These are phyloP conservation scores for Apantesis nais DNA, from an alignment of 2,888 invertebrate genomes.

Conservation along the genomic window DNA sequence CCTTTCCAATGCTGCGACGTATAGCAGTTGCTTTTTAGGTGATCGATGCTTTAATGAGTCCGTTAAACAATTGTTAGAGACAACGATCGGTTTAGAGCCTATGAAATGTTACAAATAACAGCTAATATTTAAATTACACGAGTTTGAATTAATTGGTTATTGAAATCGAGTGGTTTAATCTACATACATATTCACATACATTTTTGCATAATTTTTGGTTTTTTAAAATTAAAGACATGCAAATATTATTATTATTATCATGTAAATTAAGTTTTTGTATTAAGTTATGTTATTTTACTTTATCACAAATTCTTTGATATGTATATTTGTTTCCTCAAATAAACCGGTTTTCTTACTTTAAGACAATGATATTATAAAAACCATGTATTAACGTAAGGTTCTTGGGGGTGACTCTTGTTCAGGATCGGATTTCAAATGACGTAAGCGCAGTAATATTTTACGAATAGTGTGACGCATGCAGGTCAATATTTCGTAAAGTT, in stretches of 20 bases:
- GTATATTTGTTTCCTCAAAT: neutral
- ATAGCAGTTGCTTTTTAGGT: slow-evolving; percentile 61
- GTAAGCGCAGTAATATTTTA: neutral
- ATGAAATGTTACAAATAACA: neutral
- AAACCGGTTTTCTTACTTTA: neutral
- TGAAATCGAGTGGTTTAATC: neutral
- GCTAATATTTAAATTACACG: neutral
- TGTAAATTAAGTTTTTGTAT: neutral
- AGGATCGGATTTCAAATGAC: neutral
- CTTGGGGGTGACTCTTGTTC: too few relatives aligned
- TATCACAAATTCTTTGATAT: neutral
- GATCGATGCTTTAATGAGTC: slow-evolving; percentile 42
- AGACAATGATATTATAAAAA: neutral
- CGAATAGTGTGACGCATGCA: neutral
- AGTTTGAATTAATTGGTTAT: neutral
- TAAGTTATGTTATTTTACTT: neutral
- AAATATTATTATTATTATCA: neutral
- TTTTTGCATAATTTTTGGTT: neutral
- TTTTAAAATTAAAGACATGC: neutral
- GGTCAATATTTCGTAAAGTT: too few relatives aligned
- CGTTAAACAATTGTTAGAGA: slow-evolving; percentile 21
- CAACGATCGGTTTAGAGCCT: slow-evolving; percentile 35
- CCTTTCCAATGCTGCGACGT: slow-evolving; percentile 76
- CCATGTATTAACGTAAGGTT: too few relatives aligned
- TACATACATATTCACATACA: neutral